Evolutionary conservation across 2,888 invertebrate genomes (phyloP).

Genomic region (Melinaea marsaeus): DNA sequence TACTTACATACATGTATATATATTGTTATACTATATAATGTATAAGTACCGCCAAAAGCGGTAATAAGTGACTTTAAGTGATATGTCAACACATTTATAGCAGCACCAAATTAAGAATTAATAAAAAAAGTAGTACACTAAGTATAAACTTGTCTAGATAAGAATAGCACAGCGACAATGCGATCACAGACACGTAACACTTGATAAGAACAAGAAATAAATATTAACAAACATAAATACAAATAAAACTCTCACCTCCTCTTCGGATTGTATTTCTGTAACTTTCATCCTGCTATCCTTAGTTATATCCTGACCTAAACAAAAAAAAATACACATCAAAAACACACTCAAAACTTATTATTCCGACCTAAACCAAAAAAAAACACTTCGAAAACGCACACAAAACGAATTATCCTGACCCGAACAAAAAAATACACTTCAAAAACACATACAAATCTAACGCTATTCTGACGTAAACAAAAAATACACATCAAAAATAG

Average conservation of each 20-base stretch:
- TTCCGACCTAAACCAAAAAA: conserved; percentile 69
- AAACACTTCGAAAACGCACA: conserved; percentile 31
- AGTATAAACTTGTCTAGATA: too few species aligned
- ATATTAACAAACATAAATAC: too few species aligned
- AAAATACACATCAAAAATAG: conserved; percentile 48
- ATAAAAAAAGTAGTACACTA: too few species aligned
- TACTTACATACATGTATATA: too few species aligned
- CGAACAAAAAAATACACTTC: conserved; percentile 50
- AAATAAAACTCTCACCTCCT: conserved; percentile 53
- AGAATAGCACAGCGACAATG: too few species aligned
- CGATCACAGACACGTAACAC: too few species aligned
- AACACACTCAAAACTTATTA: conserved; percentile 26
- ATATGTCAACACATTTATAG: too few species aligned
- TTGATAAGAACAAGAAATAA: too few species aligned
- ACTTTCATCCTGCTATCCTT: conserved; percentile 74
- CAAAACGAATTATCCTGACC: conserved; percentile 59
- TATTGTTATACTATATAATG: too few species aligned
- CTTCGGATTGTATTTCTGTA: conserved; percentile 66
- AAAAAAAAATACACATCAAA: conserved; percentile 42
- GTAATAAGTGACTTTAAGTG: too few species aligned
- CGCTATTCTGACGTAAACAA: conserved; percentile 72
- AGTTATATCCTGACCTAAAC: conserved; percentile 73
- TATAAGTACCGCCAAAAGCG: too few species aligned
- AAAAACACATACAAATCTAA: conserved; percentile 2
- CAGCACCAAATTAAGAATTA: too few species aligned